Evolutionary conservation across 2,113 vertebrate species (phyloP).

Genomic region (Lophius piscatorius): DNA sequence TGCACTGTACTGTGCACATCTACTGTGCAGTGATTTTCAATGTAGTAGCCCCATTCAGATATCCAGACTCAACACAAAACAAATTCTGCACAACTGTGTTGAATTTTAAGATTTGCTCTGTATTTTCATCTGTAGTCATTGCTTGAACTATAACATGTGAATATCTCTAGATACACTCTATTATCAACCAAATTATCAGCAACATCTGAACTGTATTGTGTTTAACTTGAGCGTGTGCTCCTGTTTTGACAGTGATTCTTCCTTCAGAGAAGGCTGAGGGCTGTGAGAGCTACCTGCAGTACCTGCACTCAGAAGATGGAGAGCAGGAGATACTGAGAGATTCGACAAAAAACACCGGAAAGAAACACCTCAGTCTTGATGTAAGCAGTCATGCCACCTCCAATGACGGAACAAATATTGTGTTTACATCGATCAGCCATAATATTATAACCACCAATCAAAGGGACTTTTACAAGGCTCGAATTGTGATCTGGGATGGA

Average conservation of each 20-base stretch:
- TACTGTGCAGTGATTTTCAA: neutral
- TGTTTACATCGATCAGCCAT: too few species aligned
- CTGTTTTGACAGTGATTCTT: conserved; percentile 74
- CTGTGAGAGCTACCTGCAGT: conserved; percentile 71
- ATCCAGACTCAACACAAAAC: too few species aligned
- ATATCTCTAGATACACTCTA: too few species aligned
- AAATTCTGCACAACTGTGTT: neutral
- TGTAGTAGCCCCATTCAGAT: neutral
- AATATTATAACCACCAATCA: too few species aligned
- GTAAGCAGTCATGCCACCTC: conserved; percentile 54
- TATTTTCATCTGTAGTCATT: neutral
- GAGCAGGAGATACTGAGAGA: conserved; percentile 65
- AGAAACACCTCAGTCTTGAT: conserved; percentile 80
- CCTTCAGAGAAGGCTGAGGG: conserved; percentile 82
- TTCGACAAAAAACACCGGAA: conserved; percentile 55
- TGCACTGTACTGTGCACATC: too few species aligned
- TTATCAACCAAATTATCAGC: too few species aligned
- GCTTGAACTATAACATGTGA: neutral
- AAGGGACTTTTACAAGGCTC: too few species aligned
- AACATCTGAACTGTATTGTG: neutral
- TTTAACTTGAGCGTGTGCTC: conserved; percentile 1
- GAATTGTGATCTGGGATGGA: too few species aligned
- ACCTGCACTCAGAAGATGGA: conserved; percentile 67
- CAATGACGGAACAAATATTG: neutral
- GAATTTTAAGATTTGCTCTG: neutral